These are phyloP conservation scores for Hypotaenidia okinawae DNA, from an alignment of 2,797 vertebrate genomes.

Conservation along the genomic window DNA sequence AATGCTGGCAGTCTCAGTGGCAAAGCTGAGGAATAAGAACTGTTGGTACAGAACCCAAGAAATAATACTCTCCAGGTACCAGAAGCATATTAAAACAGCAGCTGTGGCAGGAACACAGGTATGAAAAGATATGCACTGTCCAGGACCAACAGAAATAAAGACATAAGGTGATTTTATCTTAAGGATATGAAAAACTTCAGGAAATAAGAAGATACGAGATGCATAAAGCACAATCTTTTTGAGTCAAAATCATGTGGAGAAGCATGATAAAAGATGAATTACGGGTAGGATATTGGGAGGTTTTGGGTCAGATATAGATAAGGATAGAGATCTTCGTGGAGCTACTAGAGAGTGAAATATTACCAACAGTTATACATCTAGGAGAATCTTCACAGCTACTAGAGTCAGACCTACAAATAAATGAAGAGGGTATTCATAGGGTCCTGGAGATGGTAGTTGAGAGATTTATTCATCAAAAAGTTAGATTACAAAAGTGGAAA, in stretches of 20 bases:
- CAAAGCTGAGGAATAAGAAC: background rate
- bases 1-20: background rate
- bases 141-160: slow-evolving; percentile 3
- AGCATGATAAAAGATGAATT: background rate
- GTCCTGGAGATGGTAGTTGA: background rate
- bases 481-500: background rate
- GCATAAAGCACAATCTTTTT: background rate
- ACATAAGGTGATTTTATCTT: background rate
- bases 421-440: background rate
- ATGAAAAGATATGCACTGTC: background rate
- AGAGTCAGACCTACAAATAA: background rate
- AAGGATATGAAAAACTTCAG: background rate
- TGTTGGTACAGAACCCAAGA: background rate
- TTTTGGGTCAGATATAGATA: background rate
- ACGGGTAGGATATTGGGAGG: background rate
- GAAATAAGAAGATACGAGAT: background rate
- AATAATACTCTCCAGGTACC: background rate
- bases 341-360: background rate
- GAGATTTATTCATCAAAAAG: background rate
- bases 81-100: background rate
- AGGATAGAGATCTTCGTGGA: background rate
- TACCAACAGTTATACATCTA: background rate
- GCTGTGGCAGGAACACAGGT: background rate
- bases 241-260: background rate
- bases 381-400: background rate